Base-by-base conservation (phyloP, 1,140 invertebrate genomes). In the Papilio aristodemus region DNA sequence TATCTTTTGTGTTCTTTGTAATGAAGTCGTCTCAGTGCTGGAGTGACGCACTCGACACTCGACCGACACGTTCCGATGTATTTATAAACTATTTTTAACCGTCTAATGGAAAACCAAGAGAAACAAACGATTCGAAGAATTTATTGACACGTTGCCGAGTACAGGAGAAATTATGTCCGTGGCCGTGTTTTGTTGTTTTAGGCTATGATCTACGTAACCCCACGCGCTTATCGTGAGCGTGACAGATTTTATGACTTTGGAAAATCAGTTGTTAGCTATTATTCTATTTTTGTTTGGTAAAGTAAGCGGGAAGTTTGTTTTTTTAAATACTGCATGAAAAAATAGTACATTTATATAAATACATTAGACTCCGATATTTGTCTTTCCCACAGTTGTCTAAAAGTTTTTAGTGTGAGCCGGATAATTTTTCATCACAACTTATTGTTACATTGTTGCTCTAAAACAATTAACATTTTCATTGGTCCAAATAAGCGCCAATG, bases 131-230 rank as follows among this genome's bases (percentile, higher is more conserved):
- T 67, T 68, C 69, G 27, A 25, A 63, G 73, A 74, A 72, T 73
- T 60, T 70, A 76, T 72, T 68, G 57, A 63, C 58, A 58, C 54
- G 69, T 38, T 27, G n/a, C 17, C 13, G 57, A 22, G 37, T 59
- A n/a, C n/a, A 32, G 19, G 38, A 50, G 58, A 69, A 70, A 70
- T 70, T 62, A 68, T 72, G 73, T 75, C 69, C 71, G 69, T 60
- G 57, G 39, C 43, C 64, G 22, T 60, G 43, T 50, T 41, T 58
- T 79, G 74, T 76, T 74, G 66, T 71, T 76, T 72, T 71, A 71
- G 17, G 37, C 14, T 63, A 73, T 79, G 75, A 79, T 75, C 68
- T 69, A 76, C 75, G 71, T 37, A 72, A 70, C 68, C 46, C 43
- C 68, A 14, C 25, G 41, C 14, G 25, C 14, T 68, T 25, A 39